Evolutionary conservation across 1,140 invertebrate genomes (phyloP).

Genomic region (Ceratina japonica): DNA sequence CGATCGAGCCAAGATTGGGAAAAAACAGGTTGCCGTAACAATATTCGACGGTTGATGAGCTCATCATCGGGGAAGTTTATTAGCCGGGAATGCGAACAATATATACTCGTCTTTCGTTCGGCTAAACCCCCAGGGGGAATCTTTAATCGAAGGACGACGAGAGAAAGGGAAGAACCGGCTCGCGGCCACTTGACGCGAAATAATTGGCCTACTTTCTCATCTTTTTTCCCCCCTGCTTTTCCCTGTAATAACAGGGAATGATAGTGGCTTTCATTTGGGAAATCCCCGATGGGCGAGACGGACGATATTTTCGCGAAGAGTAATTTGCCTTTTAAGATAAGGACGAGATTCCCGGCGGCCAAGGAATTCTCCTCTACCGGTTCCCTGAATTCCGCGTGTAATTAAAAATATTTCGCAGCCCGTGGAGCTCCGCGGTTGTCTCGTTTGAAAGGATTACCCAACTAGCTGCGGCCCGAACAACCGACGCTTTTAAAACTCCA

Average conservation of each 20-base stretch:
- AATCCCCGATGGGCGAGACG: background rate
- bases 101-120: conserved; percentile 7
- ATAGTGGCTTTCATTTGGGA: conserved; percentile 17
- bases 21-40: conserved; percentile 23
- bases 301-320: background rate
- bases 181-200: conserved; percentile 46
- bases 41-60: conserved; percentile 40
- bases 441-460: too few relatives aligned
- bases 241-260: conserved; percentile 21
- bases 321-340: conserved; percentile 15
- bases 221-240: background rate
- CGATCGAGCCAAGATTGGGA: background rate
- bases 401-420: conserved; percentile 4
- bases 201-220: conserved; percentile 51
- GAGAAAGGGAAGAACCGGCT: conserved; percentile 32
- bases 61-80: conserved; percentile 50
- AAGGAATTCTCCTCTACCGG: background rate
- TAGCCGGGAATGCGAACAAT: conserved; percentile 53
- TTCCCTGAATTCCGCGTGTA: background rate
- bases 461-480: too few relatives aligned
- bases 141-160: conserved; percentile 39
- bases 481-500: background rate
- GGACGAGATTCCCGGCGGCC: background rate
- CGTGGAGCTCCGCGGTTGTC: background rate
- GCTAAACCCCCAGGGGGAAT: conserved; percentile 9